phyloP scores from a whole-genome alignment of 37 sponge, comb jelly and placozoan genomes.

The Hexactinellida sp. region DNA sequence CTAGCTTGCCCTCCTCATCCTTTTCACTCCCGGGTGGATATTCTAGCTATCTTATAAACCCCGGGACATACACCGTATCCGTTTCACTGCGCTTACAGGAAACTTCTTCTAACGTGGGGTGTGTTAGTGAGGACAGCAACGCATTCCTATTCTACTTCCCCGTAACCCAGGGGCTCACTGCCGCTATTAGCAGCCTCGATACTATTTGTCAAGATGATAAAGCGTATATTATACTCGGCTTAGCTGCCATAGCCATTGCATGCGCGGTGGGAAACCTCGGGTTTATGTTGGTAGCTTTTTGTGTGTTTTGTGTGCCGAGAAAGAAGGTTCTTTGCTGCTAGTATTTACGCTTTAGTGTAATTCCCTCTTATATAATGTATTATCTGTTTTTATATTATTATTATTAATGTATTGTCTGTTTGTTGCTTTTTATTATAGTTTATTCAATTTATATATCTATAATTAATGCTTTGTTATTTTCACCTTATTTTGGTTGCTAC shows the following conservation, averaged over 20 bases:
- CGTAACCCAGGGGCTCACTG: not conserved
- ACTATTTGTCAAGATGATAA: not conserved
- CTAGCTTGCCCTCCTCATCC: too few species aligned
- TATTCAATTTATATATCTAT: too few species aligned
- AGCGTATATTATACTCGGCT: not conserved
- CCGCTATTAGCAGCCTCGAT: not conserved
- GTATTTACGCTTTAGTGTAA: too few species aligned
- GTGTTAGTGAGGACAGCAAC: not conserved
- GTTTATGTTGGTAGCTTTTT: not conserved
- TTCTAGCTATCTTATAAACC: too few species aligned
- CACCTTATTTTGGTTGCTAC: too few species aligned
- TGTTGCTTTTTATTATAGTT: too few species aligned
- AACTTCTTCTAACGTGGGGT: not conserved
- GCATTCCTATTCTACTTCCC: not conserved
- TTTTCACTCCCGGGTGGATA: too few species aligned
- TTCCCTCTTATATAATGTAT: too few species aligned
- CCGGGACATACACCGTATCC: not conserved
- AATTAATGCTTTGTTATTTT: too few species aligned
- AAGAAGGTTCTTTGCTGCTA: not conserved
- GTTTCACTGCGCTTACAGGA: not conserved
- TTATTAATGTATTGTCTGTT: not conserved
- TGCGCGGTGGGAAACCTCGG: not conserved
- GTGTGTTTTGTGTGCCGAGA: constrained; percentile 7
- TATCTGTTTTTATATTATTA: not conserved
- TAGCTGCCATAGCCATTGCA: not conserved